Conservation (phyloP, 2,888 invertebrate species). For the Lasioglossum vierecki region DNA sequence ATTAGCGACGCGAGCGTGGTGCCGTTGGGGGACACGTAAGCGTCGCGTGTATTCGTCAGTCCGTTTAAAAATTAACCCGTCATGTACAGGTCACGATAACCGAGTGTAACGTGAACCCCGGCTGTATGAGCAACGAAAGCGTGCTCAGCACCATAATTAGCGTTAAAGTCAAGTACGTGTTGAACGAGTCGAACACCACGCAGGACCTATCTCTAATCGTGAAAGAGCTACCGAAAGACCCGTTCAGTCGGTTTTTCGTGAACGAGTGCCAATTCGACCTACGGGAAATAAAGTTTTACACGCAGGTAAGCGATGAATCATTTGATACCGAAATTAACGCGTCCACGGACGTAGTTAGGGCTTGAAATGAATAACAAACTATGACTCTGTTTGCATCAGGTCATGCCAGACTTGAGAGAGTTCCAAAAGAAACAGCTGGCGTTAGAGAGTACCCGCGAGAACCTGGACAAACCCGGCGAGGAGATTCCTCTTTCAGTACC, state of each 20-base stretch:
- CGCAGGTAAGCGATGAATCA: slow-evolving; percentile 86
- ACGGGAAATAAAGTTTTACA: slow-evolving; percentile 92
- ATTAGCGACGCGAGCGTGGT: slow-evolving; percentile 19
- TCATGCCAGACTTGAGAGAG: slow-evolving; percentile 88
- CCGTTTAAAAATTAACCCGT: slow-evolving; percentile 41
- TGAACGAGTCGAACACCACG: slow-evolving; percentile 37
- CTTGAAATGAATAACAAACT: slow-evolving; percentile 6
- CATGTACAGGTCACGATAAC: slow-evolving; percentile 81
- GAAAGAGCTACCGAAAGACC: slow-evolving; percentile 91
- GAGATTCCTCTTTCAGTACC: slow-evolving; percentile 88
- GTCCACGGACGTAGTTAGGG: neutral
- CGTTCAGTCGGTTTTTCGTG: slow-evolving; percentile 91
- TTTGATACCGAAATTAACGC: slow-evolving; percentile 1
- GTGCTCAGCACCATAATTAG: slow-evolving; percentile 91
- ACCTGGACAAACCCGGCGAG: slow-evolving; percentile 74
- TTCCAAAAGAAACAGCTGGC: slow-evolving; percentile 85
- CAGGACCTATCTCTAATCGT: slow-evolving; percentile 86
- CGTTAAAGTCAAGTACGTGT: slow-evolving; percentile 88
- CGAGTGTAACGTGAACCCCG: slow-evolving; percentile 86
- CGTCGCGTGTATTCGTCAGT: slow-evolving; percentile 10
- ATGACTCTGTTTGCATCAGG: slow-evolving; percentile 83
- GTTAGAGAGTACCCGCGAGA: slow-evolving; percentile 30
- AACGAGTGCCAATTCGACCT: slow-evolving; percentile 93
- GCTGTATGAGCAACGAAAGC: slow-evolving; percentile 89
- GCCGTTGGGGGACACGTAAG: slow-evolving; percentile 15